Evolutionary conservation across 1,140 invertebrate genomes (phyloP).

Genomic region (Drosophila equinoxialis): DNA sequence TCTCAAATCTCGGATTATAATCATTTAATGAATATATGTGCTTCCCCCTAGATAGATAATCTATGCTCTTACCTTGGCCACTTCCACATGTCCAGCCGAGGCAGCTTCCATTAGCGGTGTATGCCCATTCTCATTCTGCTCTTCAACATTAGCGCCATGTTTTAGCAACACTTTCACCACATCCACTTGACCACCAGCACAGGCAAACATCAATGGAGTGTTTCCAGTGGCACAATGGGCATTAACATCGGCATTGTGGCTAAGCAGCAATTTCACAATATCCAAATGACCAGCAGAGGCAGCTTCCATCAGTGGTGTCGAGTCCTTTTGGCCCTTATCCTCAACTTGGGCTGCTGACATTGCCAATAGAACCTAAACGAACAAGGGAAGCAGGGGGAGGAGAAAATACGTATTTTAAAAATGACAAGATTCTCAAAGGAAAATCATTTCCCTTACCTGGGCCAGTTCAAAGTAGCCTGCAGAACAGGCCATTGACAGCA

Average conservation of each 20-base stretch:
- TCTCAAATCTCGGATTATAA: constrained; percentile 83
- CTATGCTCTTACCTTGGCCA: constrained; percentile 88
- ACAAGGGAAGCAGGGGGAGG: not conserved
- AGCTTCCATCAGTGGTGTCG: constrained; percentile 98
- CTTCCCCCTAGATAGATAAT: not conserved
- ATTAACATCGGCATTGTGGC: constrained; percentile 97
- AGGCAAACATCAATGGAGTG: constrained; percentile 99
- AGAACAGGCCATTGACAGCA: constrained; percentile 95
- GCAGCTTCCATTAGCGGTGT: constrained; percentile 99
- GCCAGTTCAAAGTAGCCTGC: constrained; percentile 97
- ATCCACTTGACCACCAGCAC: constrained; percentile 96
- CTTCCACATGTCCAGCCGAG: constrained; percentile 97
- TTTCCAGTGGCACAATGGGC: constrained; percentile 98
- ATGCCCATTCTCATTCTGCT: constrained; percentile 99
- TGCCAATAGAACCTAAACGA: constrained; percentile 91
- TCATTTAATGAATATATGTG: constrained; percentile 50
- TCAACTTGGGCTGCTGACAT: constrained; percentile 99
- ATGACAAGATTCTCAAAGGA: no score
- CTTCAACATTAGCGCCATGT: constrained; percentile 97
- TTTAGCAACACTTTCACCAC: constrained; percentile 95
- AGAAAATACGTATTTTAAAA: no score
- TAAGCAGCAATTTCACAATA: constrained; percentile 95
- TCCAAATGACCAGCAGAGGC: constrained; percentile 97
- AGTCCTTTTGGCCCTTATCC: constrained; percentile 96
- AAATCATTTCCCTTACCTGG: constrained; percentile 85